Evolutionary conservation across 2,113 vertebrate genomes (phyloP).

Genomic region (Puffinus mauretanicus): DNA sequence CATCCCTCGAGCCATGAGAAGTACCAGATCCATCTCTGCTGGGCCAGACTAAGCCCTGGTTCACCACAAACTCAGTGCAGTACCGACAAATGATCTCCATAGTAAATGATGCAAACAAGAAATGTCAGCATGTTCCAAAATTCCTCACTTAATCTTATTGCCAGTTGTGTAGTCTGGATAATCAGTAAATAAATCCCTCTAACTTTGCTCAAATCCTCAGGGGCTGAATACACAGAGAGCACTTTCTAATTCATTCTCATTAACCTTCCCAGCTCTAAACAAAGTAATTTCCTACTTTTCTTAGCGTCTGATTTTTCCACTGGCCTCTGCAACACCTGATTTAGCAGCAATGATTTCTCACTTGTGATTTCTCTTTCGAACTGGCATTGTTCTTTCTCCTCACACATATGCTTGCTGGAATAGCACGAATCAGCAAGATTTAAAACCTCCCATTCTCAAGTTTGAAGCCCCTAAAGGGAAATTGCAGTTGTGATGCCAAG

Average conservation of each 20-base stretch:
- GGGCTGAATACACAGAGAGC: constrained; percentile 26
- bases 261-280: constrained; percentile 48
- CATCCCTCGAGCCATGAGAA: constrained; percentile 41
- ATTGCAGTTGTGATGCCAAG: constrained; percentile 72
- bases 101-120: constrained; percentile 63
- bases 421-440: constrained; percentile 72
- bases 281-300: constrained; percentile 32
- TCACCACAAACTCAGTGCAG: constrained; percentile 48
- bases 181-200: constrained; percentile 58
- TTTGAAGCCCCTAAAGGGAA: constrained; percentile 70
- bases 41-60: constrained; percentile 52
- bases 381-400: constrained; percentile 46
- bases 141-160: constrained; percentile 55
- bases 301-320: constrained; percentile 12
- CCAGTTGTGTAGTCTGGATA: constrained; percentile 64
- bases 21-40: constrained; percentile 48
- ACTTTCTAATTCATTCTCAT: constrained; percentile 60
- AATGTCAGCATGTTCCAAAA: constrained; percentile 51
- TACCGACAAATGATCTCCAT: constrained; percentile 24
- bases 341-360: constrained; percentile 56
- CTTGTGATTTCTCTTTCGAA: constrained; percentile 47
- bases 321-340: constrained; percentile 50
- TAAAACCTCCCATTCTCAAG: constrained; percentile 75
- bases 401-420: constrained; percentile 48
- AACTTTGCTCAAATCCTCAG: constrained; percentile 29